Percentiles rank a stretch among this genome's conserved stretches.
Evolutionary conservation across 1,140 invertebrate genomes (phyloP).

Genomic region (Parasteatoda tepidariorum): DNA sequence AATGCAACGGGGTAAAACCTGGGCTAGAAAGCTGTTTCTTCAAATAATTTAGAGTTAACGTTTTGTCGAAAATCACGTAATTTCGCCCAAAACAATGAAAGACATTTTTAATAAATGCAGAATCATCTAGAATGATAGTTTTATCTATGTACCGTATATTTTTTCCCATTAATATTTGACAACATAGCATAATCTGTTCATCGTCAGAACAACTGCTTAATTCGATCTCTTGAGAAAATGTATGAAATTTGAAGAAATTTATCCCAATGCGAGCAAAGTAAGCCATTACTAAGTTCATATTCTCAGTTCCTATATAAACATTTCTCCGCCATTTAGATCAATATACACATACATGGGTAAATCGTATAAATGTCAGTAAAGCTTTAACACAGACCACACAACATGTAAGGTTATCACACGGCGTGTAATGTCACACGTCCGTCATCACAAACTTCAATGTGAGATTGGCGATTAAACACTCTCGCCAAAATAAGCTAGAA

Average conservation of each 20-base stretch:
- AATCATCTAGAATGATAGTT: neutral
- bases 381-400: slow-evolving; percentile 41
- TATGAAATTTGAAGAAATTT: neutral
- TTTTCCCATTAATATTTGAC: neutral
- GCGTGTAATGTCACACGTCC: slow-evolving; percentile 43
- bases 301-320: neutral
- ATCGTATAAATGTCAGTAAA: neutral
- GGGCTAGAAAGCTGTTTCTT: no score
- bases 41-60: no score
- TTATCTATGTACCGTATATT: neutral
- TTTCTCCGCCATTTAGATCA: neutral
- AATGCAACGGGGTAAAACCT: no score
- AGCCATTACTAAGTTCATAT: neutral
- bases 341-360: neutral
- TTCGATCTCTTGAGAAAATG: neutral
- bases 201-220: neutral
- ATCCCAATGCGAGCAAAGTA: neutral
- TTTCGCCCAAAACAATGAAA: no score
- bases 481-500: neutral
- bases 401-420: slow-evolving; percentile 22
- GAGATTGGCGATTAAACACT: slow-evolving; percentile 35
- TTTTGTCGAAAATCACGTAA: no score
- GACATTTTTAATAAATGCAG: neutral
- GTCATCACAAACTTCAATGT: slow-evolving; percentile 24
- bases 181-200: neutral